phyloP scores from a whole-genome alignment of 2,797 vertebrate genomes.

The Eulemur coronatus region DNA sequence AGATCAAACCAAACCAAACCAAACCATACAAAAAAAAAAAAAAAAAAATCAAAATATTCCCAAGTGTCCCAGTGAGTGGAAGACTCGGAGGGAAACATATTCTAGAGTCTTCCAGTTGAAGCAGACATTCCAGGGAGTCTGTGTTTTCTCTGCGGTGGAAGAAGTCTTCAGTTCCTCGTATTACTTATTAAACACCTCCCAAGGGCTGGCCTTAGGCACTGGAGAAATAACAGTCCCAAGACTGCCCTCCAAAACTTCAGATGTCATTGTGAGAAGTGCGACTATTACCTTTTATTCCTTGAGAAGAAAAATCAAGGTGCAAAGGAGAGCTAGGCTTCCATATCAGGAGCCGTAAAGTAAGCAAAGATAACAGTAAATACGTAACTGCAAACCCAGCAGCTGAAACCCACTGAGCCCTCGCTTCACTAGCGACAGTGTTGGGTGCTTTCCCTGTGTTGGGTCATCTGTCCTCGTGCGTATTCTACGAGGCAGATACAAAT shows the following conservation, averaged over 20 bases:
- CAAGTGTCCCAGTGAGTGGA: not conserved
- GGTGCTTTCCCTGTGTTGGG: not conserved
- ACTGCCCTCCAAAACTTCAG: not conserved
- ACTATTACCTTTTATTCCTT: fast-evolving
- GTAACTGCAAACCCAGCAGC: not conserved
- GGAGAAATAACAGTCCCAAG: not conserved
- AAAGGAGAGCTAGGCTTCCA: not conserved
- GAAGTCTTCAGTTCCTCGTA: not conserved
- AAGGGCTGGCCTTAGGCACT: fast-evolving
- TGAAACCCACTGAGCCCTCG: not conserved
- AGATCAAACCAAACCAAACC: not conserved
- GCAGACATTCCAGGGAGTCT: not conserved
- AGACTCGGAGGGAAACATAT: not conserved
- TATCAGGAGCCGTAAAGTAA: not conserved
- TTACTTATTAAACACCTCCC: fast-evolving
- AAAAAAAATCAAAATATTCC: not conserved
- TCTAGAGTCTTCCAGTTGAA: not conserved
- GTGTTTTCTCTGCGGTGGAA: not conserved
- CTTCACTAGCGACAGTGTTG: not conserved
- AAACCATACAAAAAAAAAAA: not conserved
- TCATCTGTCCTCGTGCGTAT: not conserved
- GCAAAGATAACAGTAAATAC: not conserved
- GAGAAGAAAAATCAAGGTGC: not conserved
- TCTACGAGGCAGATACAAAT: not conserved
- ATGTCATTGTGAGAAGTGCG: not conserved